Evolutionary conservation across 1,140 invertebrate species (phyloP), one percentile per base, ranked within the genome.

Genomic region (Brachionus plicatilis): DNA sequence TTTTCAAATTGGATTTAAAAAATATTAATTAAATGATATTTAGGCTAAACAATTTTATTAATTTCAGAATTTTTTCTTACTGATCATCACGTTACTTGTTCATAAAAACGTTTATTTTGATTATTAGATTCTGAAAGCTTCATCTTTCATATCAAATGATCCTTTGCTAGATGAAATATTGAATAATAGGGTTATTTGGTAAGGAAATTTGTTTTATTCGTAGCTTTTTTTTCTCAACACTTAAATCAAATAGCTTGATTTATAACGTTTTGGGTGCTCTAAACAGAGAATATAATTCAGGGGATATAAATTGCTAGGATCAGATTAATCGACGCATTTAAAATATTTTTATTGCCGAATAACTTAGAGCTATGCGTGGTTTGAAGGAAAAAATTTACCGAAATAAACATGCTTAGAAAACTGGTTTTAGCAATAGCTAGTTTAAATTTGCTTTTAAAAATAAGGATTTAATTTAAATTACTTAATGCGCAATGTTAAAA

Each of bases 241-340:
- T 60, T 60, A 20, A 60, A 60, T 60, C 53, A 60, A 60, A 60
- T 60, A 20, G 20, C 24, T 72, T 72, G 68, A 72, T 72, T 72
- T 72, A 72, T 72, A 43, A 43, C 68, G 17, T 72, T 72, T 68
- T 60, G 53, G 8, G n/a, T 60, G 53, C 20, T 60, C n/a, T 20
- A 60, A 60, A 7, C 6, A 60, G 17, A 60, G 53, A 60, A 60
- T 20, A 60, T 8, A 60, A 60, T 60, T 60, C 20, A 24, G 17
- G 12, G 29, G 41, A 43, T 72, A 41, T 41, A 41, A 72, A 43
- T 41, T 72, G 20, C 24, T 72, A 43, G 33, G 68, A 72, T 72
- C 37, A 72, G 68, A 72, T 72, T 72, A 72, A 72, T 72, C 68
- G 68, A 72, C 68, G 68, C 68, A 72, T 72, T 72, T 43, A 72